Base-by-base conservation (phyloP, 2,113 vertebrate species). In the Stegastes partitus region DNA sequence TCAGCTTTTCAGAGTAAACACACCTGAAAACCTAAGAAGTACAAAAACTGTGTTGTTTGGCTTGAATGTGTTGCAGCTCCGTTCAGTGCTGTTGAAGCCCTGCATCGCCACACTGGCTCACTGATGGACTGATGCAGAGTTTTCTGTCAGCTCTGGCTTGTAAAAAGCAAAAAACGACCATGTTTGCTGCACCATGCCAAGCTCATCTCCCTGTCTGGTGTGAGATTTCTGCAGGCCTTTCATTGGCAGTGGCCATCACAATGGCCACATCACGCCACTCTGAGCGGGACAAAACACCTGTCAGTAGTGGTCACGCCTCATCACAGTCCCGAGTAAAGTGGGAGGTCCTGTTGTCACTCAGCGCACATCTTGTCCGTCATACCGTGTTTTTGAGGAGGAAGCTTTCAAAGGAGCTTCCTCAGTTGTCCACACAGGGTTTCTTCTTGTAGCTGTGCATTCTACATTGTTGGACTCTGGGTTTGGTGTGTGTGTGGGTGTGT, bases 261-360 rank as follows among this genome's bases (percentile, higher is more conserved):
- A 86, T 86, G 72, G 68, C 80, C 82, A 56, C 83, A 83, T 87
- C 87, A 61, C 15, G 74, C 62, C 2, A 68, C 76, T 76, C 68
- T 39, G 67, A 86, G 74, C 62, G 88, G 91, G 91, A 93, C 90
- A 87, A 93, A 92, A 91, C 89, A 90, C 81, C 90, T 89, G 88
- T 90, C 87, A 92, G 70, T 76, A 82, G 70, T 6, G 73, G 90
- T 92, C 84, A 91, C 75, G 90, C 89, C 84, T 90, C 89, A 83
- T 88, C 81, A 25, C 25, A 25, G 74, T 16, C 67, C 82, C 79
- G 78, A 75, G 86, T 86, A 37, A 67, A 89, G 92, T 85, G 88
- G 90, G 92, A 89, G 89, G 90, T 87, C 88, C 79, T 62, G 55
- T 50, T 85, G 85, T 85, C 90, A 89, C 57, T 89, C 84, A 81